Evolutionary conservation across 2,113 vertebrate genomes (phyloP).

Genomic region (Nycticebus coucang): DNA sequence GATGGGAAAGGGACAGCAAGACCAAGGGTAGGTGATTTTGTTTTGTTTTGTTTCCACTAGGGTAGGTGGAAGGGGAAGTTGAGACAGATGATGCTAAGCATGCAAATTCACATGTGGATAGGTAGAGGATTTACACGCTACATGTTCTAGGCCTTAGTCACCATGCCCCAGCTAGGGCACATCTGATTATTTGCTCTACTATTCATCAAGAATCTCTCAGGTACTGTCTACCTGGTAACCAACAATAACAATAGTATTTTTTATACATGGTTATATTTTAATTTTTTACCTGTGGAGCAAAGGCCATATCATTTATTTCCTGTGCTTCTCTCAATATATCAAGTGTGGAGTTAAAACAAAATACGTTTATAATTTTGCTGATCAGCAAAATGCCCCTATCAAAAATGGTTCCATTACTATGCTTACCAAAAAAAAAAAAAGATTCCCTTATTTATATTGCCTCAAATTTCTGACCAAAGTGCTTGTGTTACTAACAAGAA

Average conservation of each 20-base stretch:
- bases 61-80: not conserved
- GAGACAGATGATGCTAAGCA: not conserved
- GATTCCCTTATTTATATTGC: not conserved
- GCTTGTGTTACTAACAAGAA: not conserved
- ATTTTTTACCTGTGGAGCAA: not conserved
- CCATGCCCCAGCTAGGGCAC: too few species aligned
- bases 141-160: accelerated
- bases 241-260: not conserved
- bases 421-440: not conserved
- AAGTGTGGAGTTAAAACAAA: constrained; percentile 6
- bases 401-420: not conserved
- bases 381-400: not conserved
- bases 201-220: not conserved
- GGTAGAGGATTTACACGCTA: not conserved
- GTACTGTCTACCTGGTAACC: not conserved
- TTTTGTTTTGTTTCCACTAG: not conserved
- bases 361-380: not conserved
- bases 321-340: not conserved
- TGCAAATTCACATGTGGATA: not conserved
- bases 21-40: not conserved
- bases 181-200: not conserved
- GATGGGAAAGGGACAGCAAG: not conserved
- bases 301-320: not conserved
- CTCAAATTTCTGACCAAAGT: not conserved
- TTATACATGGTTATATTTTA: not conserved